Conservation (phyloP, 2,888 invertebrate genomes). For the Agrochola lota region DNA sequence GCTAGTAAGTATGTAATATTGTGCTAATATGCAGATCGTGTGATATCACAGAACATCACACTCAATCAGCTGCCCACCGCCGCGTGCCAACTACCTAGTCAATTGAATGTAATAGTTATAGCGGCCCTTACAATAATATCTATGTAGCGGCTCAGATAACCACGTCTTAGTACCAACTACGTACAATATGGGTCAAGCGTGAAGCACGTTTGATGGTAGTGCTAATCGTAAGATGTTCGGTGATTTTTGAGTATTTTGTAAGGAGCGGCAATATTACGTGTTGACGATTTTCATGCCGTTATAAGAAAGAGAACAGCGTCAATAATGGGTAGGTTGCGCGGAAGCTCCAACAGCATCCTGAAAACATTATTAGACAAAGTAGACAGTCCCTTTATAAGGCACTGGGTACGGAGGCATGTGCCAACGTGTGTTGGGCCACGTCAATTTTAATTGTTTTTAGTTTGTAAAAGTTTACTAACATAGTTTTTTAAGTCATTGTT, state of each 20-base stretch:
- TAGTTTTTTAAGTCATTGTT: too few species aligned
- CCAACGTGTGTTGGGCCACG: too few species aligned
- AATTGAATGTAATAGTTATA: conserved; percentile 37
- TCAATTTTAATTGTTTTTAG: too few species aligned
- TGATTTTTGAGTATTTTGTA: neutral
- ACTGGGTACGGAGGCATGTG: too few species aligned
- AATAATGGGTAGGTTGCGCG: too few species aligned
- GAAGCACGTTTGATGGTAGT: conserved; percentile 5
- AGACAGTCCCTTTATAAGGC: too few species aligned
- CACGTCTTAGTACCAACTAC: conserved; percentile 2
- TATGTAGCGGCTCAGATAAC: neutral
- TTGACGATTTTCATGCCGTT: too few species aligned
- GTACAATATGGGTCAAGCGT: neutral
- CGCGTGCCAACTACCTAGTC: conserved; percentile 23
- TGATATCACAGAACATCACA: conserved; percentile 9
- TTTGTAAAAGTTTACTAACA: too few species aligned
- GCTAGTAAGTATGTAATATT: neutral
- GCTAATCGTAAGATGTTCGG: neutral
- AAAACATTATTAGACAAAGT: too few species aligned
- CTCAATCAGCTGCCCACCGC: conserved; percentile 14
- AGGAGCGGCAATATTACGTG: neutral
- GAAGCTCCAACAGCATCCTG: too few species aligned
- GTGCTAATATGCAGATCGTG: neutral
- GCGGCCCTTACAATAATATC: conserved; percentile 23
- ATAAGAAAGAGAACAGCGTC: too few species aligned